A percentile compares a stretch with the other conserved stretches of the same genome.
These are phyloP conservation scores for Leptinotarsa tumamoca DNA, from an alignment of 2,888 invertebrate species.

Conservation along the genomic window DNA sequence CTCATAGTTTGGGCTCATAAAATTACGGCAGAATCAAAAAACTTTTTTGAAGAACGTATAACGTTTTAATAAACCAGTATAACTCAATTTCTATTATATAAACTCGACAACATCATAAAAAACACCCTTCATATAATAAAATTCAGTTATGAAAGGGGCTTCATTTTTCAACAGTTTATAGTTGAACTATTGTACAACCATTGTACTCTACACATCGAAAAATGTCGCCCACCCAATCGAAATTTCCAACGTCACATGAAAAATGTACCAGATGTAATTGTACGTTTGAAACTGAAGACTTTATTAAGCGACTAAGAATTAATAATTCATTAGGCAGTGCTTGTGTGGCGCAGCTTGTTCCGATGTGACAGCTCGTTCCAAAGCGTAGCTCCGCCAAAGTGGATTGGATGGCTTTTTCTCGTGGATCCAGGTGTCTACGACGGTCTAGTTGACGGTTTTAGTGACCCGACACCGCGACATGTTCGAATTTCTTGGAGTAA, in stretches of 20 bases:
- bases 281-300: slow-evolving; percentile 53
- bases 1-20: too few species aligned
- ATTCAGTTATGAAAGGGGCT: too few species aligned
- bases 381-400: slow-evolving; percentile 36
- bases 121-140: too few species aligned
- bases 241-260: slow-evolving; percentile 40
- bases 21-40: too few species aligned
- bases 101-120: too few species aligned
- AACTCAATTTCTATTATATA: too few species aligned
- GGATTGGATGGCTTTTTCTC: slow-evolving; percentile 41
- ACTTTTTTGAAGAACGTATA: too few species aligned
- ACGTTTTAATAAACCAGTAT: too few species aligned
- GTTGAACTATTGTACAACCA: too few species aligned
- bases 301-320: slow-evolving; percentile 53
- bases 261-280: slow-evolving; percentile 50
- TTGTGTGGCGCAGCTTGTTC: slow-evolving; percentile 37
- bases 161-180: too few species aligned
- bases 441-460: slow-evolving; percentile 32
- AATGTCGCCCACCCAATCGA: slow-evolving; percentile 21
- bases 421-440: slow-evolving; percentile 28
- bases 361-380: slow-evolving; percentile 42
- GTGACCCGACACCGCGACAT: slow-evolving; percentile 11
- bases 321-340: slow-evolving; percentile 50
- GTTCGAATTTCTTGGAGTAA: slow-evolving; percentile 10
- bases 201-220: too few species aligned